Evolutionary conservation across 1,140 invertebrate species (phyloP), one percentile per base, ranked within the genome.

Genomic region (Pissodes strobi): DNA sequence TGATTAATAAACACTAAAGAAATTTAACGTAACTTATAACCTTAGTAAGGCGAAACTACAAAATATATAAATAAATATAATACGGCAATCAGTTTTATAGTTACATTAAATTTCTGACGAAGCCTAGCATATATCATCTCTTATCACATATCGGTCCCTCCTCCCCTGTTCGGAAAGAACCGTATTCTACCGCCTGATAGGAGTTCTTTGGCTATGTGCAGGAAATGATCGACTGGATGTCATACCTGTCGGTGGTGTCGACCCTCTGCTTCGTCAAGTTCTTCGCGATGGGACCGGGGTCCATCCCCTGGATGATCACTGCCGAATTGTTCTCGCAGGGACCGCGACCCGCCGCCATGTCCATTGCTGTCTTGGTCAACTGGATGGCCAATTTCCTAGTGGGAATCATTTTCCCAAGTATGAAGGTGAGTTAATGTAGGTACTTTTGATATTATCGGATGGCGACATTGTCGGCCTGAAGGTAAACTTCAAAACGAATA

Each of bases 261-360:
- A 96, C 93, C 23, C 84, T 98, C 19, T 86, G 89, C 75, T 98
- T 96, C 82, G 96, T 98, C 48, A 92, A 97, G 48, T 97, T 97
- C 85, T 99, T 98, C 79, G 95, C 95, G 19, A 90, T 98, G 59
- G 96, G 96, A 2, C 94, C 90, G 49, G 93, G 96, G 45, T 96
- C 96, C 19, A 99, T 99, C 74, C 97, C 97, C 0, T 99, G 97
- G 97, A 91, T 99, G 87, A 99, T 98, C 74, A 98, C 96, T 6
- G 94, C 96, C 30, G 97, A 99, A 80, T 84, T 99, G 37, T 99
- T 99, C 82, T 93, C 94, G 5, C 96, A 99, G 81, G 95, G 94
- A 37, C 94, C 97, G 12, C 83, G 97, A 68, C 94, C 96, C 21
- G 94, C 94, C 59, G 97, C 97, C 68, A 98, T 98, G 91, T 96